Evolutionary conservation across 2,888 invertebrate species (phyloP).

Genomic region (Alentia gelatinosa): DNA sequence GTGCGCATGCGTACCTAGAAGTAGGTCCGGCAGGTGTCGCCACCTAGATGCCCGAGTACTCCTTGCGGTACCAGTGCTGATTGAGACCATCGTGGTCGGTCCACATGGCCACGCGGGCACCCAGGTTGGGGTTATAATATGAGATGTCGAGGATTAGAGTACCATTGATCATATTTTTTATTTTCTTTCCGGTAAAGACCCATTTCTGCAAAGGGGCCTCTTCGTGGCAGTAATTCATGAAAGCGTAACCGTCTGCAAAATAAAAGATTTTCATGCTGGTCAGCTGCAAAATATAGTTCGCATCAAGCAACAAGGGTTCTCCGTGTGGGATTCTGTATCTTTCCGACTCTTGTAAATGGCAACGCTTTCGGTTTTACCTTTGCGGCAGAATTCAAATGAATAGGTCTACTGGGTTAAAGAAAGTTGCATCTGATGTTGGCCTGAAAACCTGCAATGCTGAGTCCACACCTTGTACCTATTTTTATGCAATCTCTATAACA

Average conservation of each 20-base stretch:
- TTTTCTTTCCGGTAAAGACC: constrained; percentile 11
- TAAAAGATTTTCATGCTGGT: too few relatives aligned
- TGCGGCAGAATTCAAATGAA: too few relatives aligned
- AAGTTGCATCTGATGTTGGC: too few relatives aligned
- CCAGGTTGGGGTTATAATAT: constrained; percentile 20
- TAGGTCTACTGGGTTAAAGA: too few relatives aligned
- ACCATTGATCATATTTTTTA: background rate
- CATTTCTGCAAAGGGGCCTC: constrained; percentile 37
- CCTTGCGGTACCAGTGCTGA: constrained; percentile 17
- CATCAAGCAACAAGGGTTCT: too few relatives aligned
- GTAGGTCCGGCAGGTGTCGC: background rate
- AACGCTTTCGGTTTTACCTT: too few relatives aligned
- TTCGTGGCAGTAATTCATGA: constrained; percentile 42
- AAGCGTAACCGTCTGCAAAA: background rate
- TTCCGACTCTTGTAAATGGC: too few relatives aligned
- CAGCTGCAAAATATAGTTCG: too few relatives aligned
- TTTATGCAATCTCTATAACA: too few relatives aligned
- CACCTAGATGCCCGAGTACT: background rate
- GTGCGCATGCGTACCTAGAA: background rate
- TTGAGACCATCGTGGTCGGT: constrained; percentile 12
- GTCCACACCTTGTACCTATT: too few relatives aligned
- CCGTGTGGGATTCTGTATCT: too few relatives aligned
- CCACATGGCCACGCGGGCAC: constrained; percentile 26
- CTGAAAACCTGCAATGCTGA: too few relatives aligned
- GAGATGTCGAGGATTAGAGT: constrained; percentile 22